Conservation (phyloP, 1,140 invertebrate species). For the Battus philenor region DNA sequence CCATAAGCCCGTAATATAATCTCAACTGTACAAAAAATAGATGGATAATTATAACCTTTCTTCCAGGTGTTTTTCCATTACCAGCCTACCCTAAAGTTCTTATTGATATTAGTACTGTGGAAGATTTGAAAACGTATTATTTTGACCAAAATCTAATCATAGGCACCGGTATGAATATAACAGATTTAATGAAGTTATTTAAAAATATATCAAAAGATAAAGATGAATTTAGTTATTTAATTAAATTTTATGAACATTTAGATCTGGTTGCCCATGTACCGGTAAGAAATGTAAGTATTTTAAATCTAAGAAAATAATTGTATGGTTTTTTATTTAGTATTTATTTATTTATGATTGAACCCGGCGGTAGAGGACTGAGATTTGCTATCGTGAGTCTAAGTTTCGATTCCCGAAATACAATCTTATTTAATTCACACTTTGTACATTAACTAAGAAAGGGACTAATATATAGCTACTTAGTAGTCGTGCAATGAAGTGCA, state of each 20-base stretch:
- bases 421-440: neutral
- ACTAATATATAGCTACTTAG: neutral
- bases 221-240: slow-evolving; percentile 76
- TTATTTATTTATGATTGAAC: neutral
- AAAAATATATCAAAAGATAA: slow-evolving; percentile 27
- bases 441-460: neutral
- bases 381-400: neutral
- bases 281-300: slow-evolving; percentile 80
- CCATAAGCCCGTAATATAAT: no score
- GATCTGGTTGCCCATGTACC: slow-evolving; percentile 82
- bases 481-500: neutral
- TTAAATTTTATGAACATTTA: slow-evolving; percentile 78
- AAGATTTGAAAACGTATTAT: slow-evolving; percentile 16
- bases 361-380: no score
- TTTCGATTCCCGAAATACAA: neutral
- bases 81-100: slow-evolving; percentile 12
- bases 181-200: slow-evolving; percentile 79
- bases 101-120: slow-evolving; percentile 16
- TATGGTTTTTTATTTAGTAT: neutral
- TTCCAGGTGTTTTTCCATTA: slow-evolving; percentile 25
- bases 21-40: no score
- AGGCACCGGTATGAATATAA: slow-evolving; percentile 80
- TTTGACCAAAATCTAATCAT: slow-evolving; percentile 78
- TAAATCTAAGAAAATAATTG: slow-evolving; percentile 3
- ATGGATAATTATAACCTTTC: no score